A percentile compares a stretch with the other conserved stretches of the same genome.
Conservation (phyloP, 2,888 invertebrate species). For the Tineola bisselliella region DNA sequence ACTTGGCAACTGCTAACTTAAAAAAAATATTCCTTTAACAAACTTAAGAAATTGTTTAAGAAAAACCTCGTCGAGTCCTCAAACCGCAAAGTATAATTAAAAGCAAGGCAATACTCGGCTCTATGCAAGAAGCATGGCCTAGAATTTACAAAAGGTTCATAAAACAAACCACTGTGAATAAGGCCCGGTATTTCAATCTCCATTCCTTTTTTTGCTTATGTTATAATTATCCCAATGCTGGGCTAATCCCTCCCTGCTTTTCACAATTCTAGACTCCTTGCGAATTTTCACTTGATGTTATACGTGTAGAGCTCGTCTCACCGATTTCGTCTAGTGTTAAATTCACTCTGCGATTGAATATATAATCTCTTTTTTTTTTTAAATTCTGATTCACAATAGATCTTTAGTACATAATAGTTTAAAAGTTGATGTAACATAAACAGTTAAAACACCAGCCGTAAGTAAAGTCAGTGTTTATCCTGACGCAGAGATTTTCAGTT, state of each 20-base stretch:
- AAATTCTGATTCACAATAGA: too few relatives aligned
- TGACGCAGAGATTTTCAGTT: neutral
- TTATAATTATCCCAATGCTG: too few relatives aligned
- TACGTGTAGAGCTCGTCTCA: too few relatives aligned
- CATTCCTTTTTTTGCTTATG: neutral
- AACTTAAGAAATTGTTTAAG: neutral
- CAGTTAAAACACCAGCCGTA: neutral
- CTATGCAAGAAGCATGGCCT: constrained; percentile 6
- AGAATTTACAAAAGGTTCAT: constrained; percentile 5
- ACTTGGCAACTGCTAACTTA: too few relatives aligned
- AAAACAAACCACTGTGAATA: constrained; percentile 4
- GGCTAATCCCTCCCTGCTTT: too few relatives aligned
- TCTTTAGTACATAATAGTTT: neutral
- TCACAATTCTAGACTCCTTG: too few relatives aligned
- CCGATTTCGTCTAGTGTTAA: too few relatives aligned
- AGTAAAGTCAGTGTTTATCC: neutral
- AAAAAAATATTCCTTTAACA: neutral
- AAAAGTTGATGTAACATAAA: neutral
- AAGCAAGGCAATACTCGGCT: neutral
- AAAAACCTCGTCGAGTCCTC: neutral
- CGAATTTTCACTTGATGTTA: too few relatives aligned
- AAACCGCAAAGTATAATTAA: neutral
- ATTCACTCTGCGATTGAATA: too few relatives aligned
- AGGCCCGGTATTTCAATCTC: neutral
- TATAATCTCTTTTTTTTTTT: too few relatives aligned